phyloP scores from a whole-genome alignment of 2,888 invertebrate genomes.

The Drosophila merina region DNA sequence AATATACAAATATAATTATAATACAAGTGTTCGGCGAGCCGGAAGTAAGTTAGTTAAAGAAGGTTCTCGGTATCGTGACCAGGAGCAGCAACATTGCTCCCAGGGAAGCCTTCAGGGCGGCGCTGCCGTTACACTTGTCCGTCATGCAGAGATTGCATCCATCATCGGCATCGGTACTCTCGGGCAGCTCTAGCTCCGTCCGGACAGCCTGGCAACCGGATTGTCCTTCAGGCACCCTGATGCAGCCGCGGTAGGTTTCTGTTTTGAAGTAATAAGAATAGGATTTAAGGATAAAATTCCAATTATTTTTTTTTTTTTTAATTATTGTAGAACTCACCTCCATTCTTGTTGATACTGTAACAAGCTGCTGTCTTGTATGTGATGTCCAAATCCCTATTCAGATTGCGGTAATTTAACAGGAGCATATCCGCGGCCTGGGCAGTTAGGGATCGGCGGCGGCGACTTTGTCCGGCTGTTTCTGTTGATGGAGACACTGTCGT shows the following conservation, averaged over 20 bases:
- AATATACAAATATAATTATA: constrained; percentile 19
- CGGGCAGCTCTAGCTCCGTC: neutral
- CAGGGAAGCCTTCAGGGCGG: constrained; percentile 54
- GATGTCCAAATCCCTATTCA: constrained; percentile 41
- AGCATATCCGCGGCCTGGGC: constrained; percentile 60
- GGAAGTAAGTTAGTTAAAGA: constrained; percentile 24
- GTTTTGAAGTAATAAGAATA: neutral
- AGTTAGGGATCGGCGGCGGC: constrained; percentile 48
- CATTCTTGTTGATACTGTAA: constrained; percentile 57
- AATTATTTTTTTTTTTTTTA: too few relatives aligned
- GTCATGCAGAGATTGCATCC: constrained; percentile 62
- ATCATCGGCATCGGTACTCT: constrained; percentile 19
- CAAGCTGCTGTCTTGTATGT: constrained; percentile 51
- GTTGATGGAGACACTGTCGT: neutral
- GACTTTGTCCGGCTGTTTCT: neutral
- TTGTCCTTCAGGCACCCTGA: constrained; percentile 46
- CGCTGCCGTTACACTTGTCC: constrained; percentile 71
- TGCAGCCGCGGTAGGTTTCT: constrained; percentile 68
- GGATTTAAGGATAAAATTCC: too few relatives aligned
- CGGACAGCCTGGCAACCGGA: constrained; percentile 55
- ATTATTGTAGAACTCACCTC: constrained; percentile 36
- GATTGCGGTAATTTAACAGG: constrained; percentile 65
- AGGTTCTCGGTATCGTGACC: constrained; percentile 43
- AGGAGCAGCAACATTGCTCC: constrained; percentile 55
- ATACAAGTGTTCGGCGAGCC: constrained; percentile 35